A percentile compares a stretch with the other conserved stretches of the same genome.
phyloP scores from a whole-genome alignment of 2,113 vertebrate species.

The Phainopepla nitens region DNA sequence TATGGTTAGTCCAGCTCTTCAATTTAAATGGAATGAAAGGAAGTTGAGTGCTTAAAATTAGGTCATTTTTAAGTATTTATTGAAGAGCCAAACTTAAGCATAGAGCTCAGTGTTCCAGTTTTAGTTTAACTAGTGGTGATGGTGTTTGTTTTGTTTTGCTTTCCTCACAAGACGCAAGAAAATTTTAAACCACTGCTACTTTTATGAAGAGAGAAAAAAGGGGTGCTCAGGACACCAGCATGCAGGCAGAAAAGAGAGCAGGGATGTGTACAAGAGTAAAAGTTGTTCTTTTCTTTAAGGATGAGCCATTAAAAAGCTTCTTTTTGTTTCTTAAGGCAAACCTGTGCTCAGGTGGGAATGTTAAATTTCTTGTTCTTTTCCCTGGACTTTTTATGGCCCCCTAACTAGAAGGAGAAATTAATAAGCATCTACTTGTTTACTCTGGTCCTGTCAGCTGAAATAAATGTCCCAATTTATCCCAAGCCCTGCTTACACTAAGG shows the following conservation, averaged over 20 bases:
- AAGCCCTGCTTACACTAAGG: not conserved
- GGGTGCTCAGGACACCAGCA: not conserved
- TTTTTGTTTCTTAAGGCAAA: not conserved
- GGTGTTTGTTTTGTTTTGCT: not conserved
- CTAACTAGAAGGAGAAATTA: slow-evolving; percentile 25
- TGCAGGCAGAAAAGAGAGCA: not conserved
- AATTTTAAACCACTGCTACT: not conserved
- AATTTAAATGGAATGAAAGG: not conserved
- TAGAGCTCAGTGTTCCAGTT: not conserved
- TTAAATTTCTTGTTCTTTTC: not conserved
- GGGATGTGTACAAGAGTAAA: not conserved
- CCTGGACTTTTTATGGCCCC: not conserved
- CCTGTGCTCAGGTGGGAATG: not conserved
- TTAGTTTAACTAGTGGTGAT: not conserved
- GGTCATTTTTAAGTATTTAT: not conserved
- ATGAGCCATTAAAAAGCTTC: not conserved
- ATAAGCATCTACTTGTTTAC: slow-evolving; percentile 47
- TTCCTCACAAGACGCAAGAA: not conserved
- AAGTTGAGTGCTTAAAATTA: not conserved
- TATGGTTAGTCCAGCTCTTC: not conserved
- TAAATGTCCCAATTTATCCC: slow-evolving; percentile 50
- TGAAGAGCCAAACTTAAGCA: not conserved
- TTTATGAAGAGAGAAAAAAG: not conserved
- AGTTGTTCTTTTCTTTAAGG: not conserved
- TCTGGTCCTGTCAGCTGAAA: slow-evolving; percentile 45